phyloP scores from a whole-genome alignment of 1,140 invertebrate species.

The Aphidius ervi region DNA sequence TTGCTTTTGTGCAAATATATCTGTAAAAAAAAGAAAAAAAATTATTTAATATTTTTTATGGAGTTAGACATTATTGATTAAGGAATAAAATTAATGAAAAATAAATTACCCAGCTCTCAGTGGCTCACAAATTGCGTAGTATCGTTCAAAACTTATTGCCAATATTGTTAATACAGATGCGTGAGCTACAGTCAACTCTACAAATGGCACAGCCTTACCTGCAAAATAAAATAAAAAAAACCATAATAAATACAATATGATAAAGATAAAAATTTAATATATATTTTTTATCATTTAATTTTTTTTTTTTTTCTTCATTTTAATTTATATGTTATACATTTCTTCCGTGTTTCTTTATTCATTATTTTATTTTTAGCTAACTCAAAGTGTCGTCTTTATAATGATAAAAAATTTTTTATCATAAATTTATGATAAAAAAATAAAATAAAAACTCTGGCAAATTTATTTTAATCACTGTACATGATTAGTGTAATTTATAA shows the following conservation, averaged over 20 bases:
- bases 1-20: constrained; percentile 84
- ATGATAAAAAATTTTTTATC: too few species aligned
- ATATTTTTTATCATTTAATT: too few species aligned
- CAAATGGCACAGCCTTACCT: constrained; percentile 88
- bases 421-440: too few species aligned
- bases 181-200: constrained; percentile 88
- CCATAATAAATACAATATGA: neutral
- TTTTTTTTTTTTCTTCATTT: too few species aligned
- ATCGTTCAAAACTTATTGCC: constrained; percentile 89
- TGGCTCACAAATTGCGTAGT: constrained; percentile 92
- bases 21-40: constrained; percentile 29
- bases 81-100: constrained; percentile 9
- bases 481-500: too few species aligned
- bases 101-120: constrained; percentile 67
- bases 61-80: neutral
- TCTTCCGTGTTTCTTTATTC: too few species aligned
- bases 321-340: too few species aligned
- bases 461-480: too few species aligned
- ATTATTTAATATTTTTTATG: neutral
- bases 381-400: too few species aligned
- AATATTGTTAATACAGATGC: constrained; percentile 90
- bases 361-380: too few species aligned
- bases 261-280: too few species aligned
- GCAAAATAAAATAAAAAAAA: constrained; percentile 37
- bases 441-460: too few species aligned